phyloP scores from a whole-genome alignment of 2,888 invertebrate species.

The Papilio elwesi region DNA sequence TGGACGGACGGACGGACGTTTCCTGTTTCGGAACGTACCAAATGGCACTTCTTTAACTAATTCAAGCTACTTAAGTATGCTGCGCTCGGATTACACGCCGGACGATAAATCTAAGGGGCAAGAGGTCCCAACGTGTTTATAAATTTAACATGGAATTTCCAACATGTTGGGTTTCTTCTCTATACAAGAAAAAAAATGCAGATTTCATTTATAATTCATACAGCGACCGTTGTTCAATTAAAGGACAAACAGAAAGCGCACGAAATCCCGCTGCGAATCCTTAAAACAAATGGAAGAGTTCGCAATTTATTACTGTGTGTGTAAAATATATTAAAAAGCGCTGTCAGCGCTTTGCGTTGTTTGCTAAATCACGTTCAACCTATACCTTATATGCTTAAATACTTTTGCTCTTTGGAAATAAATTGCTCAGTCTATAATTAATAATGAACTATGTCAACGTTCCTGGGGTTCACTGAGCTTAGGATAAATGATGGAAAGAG shows the following conservation, averaged over 20 bases:
- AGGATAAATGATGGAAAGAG: no score
- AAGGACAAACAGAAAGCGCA: slow-evolving; percentile 28
- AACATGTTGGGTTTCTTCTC: slow-evolving; percentile 41
- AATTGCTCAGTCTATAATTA: no score
- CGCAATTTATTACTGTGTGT: slow-evolving; percentile 21
- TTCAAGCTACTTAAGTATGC: slow-evolving; percentile 64
- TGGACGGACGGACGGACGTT: slow-evolving; percentile 51
- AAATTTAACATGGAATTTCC: slow-evolving; percentile 56
- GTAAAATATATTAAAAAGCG: slow-evolving; percentile 13
- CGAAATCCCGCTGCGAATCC: slow-evolving; percentile 19
- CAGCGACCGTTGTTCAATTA: slow-evolving; percentile 38
- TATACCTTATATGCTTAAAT: not conserved
- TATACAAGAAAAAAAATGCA: slow-evolving; percentile 23
- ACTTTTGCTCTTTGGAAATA: no score
- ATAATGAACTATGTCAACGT: no score
- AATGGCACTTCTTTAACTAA: slow-evolving; percentile 61
- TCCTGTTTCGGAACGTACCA: slow-evolving; percentile 50
- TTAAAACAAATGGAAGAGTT: slow-evolving; percentile 17
- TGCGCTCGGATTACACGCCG: slow-evolving; percentile 58
- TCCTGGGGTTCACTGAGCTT: no score
- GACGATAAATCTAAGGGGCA: slow-evolving; percentile 63
- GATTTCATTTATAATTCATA: slow-evolving; percentile 38
- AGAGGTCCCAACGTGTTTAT: slow-evolving; percentile 57
- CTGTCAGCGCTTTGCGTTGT: slow-evolving; percentile 1
- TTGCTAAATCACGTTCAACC: slow-evolving; percentile 12